These are phyloP conservation scores for Stenodema calcarata DNA, from an alignment of 2,888 invertebrate species.

Conservation along the genomic window DNA sequence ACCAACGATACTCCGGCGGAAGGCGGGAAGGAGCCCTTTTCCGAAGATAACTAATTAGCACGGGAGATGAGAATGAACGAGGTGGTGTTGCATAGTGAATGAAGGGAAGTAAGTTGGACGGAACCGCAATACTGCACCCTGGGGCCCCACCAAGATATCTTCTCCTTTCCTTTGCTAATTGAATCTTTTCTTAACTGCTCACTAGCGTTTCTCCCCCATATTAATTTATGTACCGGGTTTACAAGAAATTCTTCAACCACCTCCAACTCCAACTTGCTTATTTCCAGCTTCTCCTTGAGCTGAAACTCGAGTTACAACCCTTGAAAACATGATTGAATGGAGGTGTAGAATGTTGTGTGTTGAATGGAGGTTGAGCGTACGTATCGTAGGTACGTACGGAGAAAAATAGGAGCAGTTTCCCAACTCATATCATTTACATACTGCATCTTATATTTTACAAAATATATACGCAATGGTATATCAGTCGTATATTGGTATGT, in stretches of 20 bases:
- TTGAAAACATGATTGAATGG: too few species aligned
- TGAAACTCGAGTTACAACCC: too few species aligned
- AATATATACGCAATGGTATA: too few species aligned
- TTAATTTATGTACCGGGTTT: conserved; percentile 28
- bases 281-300: not conserved
- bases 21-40: not conserved
- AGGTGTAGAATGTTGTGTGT: too few species aligned
- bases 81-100: conserved; percentile 40
- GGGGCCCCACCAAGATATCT: conserved; percentile 35
- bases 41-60: conserved; percentile 35
- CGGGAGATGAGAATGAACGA: conserved; percentile 24
- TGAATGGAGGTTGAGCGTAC: too few species aligned
- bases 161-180: conserved; percentile 39
- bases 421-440: too few species aligned
- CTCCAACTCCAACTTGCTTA: not conserved
- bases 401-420: too few species aligned
- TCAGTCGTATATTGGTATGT: too few species aligned
- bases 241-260: conserved; percentile 9
- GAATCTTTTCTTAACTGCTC: conserved; percentile 40
- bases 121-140: conserved; percentile 49
- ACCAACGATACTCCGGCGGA: not conserved
- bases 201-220: not conserved
- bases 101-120: conserved; percentile 30
- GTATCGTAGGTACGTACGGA: too few species aligned
- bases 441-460: too few species aligned